Evolutionary conservation across 2,888 invertebrate genomes (phyloP).

Genomic region (Lomographa bimaculata): DNA sequence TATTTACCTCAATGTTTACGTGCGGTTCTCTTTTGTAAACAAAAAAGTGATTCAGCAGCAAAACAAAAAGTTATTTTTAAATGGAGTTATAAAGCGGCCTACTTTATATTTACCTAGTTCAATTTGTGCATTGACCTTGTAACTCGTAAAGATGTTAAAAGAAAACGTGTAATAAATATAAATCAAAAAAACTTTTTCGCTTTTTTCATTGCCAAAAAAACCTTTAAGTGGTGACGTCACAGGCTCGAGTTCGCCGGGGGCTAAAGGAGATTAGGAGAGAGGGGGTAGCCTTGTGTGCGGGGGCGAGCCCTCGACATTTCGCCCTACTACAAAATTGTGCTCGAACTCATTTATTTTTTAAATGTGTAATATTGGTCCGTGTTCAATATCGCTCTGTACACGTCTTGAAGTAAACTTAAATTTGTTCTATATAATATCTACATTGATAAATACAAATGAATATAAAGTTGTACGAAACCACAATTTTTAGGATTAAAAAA

Average conservation of each 20-base stretch:
- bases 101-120: slow-evolving; percentile 19
- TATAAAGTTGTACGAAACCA: too few relatives aligned
- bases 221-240: slow-evolving; percentile 78
- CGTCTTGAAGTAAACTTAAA: too few relatives aligned
- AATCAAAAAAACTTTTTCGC: slow-evolving; percentile 54
- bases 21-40: not conserved
- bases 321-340: slow-evolving; percentile 50
- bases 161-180: slow-evolving; percentile 52
- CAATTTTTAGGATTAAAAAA: too few relatives aligned
- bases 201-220: slow-evolving; percentile 73
- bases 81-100: not conserved
- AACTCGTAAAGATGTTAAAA: slow-evolving; percentile 40
- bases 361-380: too few relatives aligned
- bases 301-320: slow-evolving; percentile 49
- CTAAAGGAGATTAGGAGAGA: slow-evolving; percentile 71
- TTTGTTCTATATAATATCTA: too few relatives aligned
- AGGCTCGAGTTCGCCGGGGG: slow-evolving; percentile 56
- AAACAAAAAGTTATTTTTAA: too few relatives aligned
- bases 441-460: too few relatives aligned
- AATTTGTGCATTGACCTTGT: slow-evolving; percentile 49
- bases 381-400: not conserved
- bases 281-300: slow-evolving; percentile 48
- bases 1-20: slow-evolving; percentile 16
- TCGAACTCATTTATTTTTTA: slow-evolving; percentile 34
- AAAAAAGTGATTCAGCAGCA: too few relatives aligned